phyloP scores from a whole-genome alignment of 2,113 vertebrate genomes.

The Neotoma lepida region DNA sequence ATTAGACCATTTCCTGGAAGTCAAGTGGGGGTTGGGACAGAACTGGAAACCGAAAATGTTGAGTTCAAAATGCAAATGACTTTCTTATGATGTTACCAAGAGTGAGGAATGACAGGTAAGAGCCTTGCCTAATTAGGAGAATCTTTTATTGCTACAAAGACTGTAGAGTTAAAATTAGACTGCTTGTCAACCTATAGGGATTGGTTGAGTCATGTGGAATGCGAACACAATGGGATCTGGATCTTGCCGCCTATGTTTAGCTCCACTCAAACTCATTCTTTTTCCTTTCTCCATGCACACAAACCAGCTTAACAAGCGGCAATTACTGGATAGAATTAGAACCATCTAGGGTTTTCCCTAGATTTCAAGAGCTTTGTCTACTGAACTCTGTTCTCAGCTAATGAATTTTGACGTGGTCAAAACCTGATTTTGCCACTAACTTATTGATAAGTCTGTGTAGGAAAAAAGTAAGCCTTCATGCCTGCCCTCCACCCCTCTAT shows the following conservation, averaged over 20 bases:
- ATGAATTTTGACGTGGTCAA: slow-evolving; percentile 34
- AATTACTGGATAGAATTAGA: slow-evolving; percentile 66
- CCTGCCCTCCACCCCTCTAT: neutral
- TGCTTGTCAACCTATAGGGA: slow-evolving; percentile 81
- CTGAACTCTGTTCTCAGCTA: slow-evolving; percentile 33
- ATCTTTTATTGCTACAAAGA: slow-evolving; percentile 73
- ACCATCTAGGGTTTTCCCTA: slow-evolving; percentile 72
- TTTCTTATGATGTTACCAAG: slow-evolving; percentile 68
- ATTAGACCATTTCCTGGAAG: slow-evolving; percentile 79
- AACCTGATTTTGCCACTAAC: slow-evolving; percentile 18
- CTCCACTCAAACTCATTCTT: slow-evolving; percentile 69
- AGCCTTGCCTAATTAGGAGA: slow-evolving; percentile 84
- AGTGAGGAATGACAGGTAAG: slow-evolving; percentile 68
- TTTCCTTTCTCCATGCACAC: slow-evolving; percentile 79
- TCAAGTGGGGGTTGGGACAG: slow-evolving; percentile 62
- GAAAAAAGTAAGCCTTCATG: neutral
- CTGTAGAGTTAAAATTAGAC: slow-evolving; percentile 84
- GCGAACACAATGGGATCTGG: slow-evolving; percentile 81
- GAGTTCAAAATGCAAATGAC: slow-evolving; percentile 76
- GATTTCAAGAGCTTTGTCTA: slow-evolving; percentile 60
- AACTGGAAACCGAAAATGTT: slow-evolving; percentile 74
- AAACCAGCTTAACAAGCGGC: slow-evolving; percentile 67
- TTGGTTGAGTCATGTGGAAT: slow-evolving; percentile 81
- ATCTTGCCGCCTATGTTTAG: slow-evolving; percentile 81
- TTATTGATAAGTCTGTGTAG: neutral